Evolutionary conservation across 2,888 invertebrate species (phyloP).

Genomic region (Andrena minutula): DNA sequence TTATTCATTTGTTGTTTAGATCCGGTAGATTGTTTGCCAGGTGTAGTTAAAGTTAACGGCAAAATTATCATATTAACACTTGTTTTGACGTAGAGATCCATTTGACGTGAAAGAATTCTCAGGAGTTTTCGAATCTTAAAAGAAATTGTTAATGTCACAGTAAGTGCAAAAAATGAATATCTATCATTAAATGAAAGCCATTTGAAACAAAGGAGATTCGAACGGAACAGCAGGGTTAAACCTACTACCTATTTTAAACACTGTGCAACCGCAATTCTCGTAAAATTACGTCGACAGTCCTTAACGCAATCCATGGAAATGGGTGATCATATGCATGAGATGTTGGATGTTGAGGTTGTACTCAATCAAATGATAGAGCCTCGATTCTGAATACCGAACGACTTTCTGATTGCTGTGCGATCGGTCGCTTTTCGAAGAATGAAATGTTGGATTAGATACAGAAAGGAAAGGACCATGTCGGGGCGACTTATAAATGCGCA

Average conservation of each 20-base stretch:
- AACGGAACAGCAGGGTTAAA: no score
- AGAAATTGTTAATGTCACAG: no score
- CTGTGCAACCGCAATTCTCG: neutral
- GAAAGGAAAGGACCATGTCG: neutral
- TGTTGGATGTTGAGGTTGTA: constrained; percentile 7
- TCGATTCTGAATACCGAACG: neutral
- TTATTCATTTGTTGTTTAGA: neutral
- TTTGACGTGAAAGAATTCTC: no score
- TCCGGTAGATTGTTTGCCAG: neutral
- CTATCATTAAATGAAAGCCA: no score
- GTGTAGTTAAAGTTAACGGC: neutral
- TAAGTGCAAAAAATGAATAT: no score
- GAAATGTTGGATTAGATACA: constrained; percentile 12
- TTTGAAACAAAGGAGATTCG: no score
- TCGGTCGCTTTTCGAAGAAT: constrained; percentile 8
- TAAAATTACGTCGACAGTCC: neutral
- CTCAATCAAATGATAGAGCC: constrained; percentile 44
- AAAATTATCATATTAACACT: no score
- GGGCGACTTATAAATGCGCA: constrained; percentile 10
- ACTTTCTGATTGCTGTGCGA: constrained; percentile 38
- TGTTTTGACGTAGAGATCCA: no score
- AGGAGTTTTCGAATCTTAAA: no score
- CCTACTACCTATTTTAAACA: neutral
- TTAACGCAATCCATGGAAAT: constrained; percentile 6
- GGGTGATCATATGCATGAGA: neutral